Evolutionary conservation across 2,113 vertebrate genomes (phyloP), one percentile per base, ranked within the genome.

Genomic region (Numida meleagris): DNA sequence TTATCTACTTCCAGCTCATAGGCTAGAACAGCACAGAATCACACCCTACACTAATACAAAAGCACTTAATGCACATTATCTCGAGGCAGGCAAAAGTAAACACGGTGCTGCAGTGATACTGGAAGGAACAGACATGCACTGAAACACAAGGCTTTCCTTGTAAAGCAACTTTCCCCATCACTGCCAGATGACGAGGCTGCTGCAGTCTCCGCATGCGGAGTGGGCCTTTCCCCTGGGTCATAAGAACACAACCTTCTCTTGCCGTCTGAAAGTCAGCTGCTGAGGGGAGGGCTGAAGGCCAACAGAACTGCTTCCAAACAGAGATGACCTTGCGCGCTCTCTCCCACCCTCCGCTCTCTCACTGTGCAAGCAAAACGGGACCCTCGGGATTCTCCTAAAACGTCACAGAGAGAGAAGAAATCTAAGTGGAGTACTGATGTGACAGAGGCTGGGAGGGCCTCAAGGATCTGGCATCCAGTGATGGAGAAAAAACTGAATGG

Each of bases 321-420:
- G 57, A 86, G 73, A 23, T 67, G 88, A 91, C 88, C 85, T 51
- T 19, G 33, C 67, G 82, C 91, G 72, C 62, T 75, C 72, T 89
- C 88, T 79, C 72, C 87, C 79, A 90, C 70, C 78, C 58, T 83
- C 53, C 1, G 0, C 21, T 40, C 68, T 73, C 75, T 29, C 50
- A 14, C 62, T 57, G 29, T 70, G 34, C 1, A 0, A 81, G 34
- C 45, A 18, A 62, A 53, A 83, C 3, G 0, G 77, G 62, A 80
- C 86, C 73, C 86, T 72, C 0, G 6, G 72, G 81, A 75, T 67
- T 61, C 81, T 75, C 81, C 65, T 46, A 75, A 51, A 89, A 71
- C 79, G 57, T 40, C 78, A 71, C 20, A 74, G 43, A 31, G 36
- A 80, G 38, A 42, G 2, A 16, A 48, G 43, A 74, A 71, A 51